Evolutionary conservation across 2,113 vertebrate genomes (phyloP), one percentile per base, ranked within the genome.

Genomic region (Alces alces): DNA sequence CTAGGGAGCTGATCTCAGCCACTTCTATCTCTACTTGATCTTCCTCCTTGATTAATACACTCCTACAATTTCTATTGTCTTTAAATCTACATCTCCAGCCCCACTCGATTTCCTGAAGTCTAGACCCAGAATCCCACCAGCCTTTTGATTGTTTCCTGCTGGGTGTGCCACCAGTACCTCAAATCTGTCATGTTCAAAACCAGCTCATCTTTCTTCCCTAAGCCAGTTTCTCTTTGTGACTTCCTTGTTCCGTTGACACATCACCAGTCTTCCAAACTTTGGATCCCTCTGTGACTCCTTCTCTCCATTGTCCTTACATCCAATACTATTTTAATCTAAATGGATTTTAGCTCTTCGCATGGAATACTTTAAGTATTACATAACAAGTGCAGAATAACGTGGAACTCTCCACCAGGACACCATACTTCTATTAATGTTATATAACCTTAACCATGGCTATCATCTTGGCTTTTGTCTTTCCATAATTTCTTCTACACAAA

Each of bases 401-500:
- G 61, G 55, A 36, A 78, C 19, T 54, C 80, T 57, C 7, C 45
- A 80, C 43, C 23, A 61, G 54, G 6, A 92, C 17, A 76, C 14
- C 50, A n/a, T 28, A 28, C 58, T 89, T 66, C 50, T 7, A 16
- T 52, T 54, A 57, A 58, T 39, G 15, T 45, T 60, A 86, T 4
- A 33, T 19, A 85, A 30, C 36, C 58, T 83, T 92, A 94, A 82
- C n/a, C 6, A 39, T 60, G 14, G n/a, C 33, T 95, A 50, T 86
- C 83, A 89, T 54, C 92, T 93, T 47, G 39, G 55, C 10, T 61
- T 93, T 85, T 89, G 57, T 55, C 39, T 23, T 96, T 79, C 61
- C 23, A 61, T 79, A 89, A 97, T 86, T 86, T 97, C 78, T 96
- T 70, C 55, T 95, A 87, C 27, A 73, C 13, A 82, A 61, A 30